Evolutionary conservation across 2,888 invertebrate species (phyloP), one percentile per base, ranked within the genome.

Genomic region (Drosophila monieri): DNA sequence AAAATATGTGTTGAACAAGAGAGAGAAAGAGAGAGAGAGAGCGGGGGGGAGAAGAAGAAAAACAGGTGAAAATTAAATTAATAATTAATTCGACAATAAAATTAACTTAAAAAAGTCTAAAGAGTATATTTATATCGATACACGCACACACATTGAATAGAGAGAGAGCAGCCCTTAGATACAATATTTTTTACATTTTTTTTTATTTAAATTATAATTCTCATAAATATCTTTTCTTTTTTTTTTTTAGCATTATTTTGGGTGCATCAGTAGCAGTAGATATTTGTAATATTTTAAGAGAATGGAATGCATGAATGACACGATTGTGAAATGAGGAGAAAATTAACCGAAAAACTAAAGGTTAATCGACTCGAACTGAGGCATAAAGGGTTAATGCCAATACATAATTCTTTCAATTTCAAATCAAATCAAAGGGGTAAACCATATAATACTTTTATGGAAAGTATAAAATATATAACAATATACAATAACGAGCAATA

Each of bases 301-400:
- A 73, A 73, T 81, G 66, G 15, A 79, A 77, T 83, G 77, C 62
- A 77, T 77, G 70, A 59, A 81, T 79, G 79, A 81, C 69, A 76
- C 69, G 79, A 83, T 77, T 53, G 70, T 51, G 44, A 77, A 81
- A 83, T 68, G 32, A 74, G 56, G 58, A 66, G 27, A 57, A 14
- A 48, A 74, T n/a, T 1, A 81, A 75, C 54, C 25, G 6, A 79
- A 35, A 47, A 68, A 67, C 12, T 46, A 6, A 78, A 43, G 62
- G 44, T 10, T 6, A 35, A 6, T 74, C 51, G 32, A 66, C 27
- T 69, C 37, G 30, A 35, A 61, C 37, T 39, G 2, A 74, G 58
- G 8, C 15, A 23, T 21, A 53, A 64, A 55, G 56, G 25, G 1
- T 27, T 27, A 53, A 49, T 30, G 44, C 51, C 46, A 56, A 65